Evolutionary conservation across 1,140 invertebrate species (phyloP).

Genomic region (Argopecten irradians): DNA sequence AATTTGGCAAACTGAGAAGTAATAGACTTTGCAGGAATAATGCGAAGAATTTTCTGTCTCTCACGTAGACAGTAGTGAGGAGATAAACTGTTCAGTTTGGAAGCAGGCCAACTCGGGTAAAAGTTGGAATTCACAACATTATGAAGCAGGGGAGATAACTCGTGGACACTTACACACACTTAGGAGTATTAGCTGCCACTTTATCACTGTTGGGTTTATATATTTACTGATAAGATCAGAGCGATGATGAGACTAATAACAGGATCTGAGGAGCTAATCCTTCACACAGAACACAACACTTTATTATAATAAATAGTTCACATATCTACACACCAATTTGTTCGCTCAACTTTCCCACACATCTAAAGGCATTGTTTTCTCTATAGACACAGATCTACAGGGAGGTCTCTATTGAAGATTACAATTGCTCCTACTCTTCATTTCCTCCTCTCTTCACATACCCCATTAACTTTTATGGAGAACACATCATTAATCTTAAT

Average conservation of each 20-base stretch:
- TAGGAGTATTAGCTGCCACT: neutral
- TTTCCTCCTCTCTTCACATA: no score
- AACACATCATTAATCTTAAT: no score
- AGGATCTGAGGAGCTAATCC: neutral
- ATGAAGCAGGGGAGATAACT: conserved; percentile 1
- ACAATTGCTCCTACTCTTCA: neutral
- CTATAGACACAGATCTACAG: neutral
- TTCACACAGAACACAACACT: neutral
- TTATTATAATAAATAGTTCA: neutral
- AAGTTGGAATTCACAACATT: conserved; percentile 1
- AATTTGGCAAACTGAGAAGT: conserved; percentile 17
- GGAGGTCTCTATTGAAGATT: neutral
- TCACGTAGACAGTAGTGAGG: neutral
- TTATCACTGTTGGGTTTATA: neutral
- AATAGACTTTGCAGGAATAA: conserved; percentile 16
- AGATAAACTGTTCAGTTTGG: conserved; percentile 17
- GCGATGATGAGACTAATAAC: neutral
- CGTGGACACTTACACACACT: neutral
- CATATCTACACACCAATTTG: neutral
- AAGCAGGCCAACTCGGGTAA: neutral
- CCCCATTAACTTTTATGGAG: no score
- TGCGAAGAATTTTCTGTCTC: neutral
- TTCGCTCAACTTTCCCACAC: neutral
- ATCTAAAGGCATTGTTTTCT: no score
- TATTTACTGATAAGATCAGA: neutral